Base-by-base conservation (phyloP, 2,797 vertebrate genomes). In the Scyliorhinus canicula region DNA sequence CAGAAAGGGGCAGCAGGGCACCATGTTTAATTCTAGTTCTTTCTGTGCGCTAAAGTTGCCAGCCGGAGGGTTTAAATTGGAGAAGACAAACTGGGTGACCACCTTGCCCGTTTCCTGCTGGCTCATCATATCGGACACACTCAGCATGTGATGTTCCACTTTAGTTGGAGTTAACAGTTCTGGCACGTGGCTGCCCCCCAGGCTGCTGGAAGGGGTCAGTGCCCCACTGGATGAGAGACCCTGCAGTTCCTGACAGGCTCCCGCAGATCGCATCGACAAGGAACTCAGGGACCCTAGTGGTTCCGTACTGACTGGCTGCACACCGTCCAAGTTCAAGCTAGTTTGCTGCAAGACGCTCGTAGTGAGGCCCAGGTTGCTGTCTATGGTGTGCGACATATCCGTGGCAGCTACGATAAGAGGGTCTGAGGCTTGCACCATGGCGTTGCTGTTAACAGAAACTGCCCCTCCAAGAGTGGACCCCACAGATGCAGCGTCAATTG, bases 401-500 rank as follows among this genome's bases (percentile, higher is more conserved):
- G 96, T 96, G 74, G 97, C 96, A 95, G 99, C 97, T 95, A 99
- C 96, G 65, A 99, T 98, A 44, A 99, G 97, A 0, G 99, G 98
- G 96, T 99, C 99, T 8, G 98, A 97, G 0, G 97, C 95, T 95
- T 98, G 98, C 95, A 97, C 97, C 85, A 98, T 95, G 14, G 98
- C 96, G 57, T 96, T 95, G 74, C 90, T 96, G 40, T 90, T 96
- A 24, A 96, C 95, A 0, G 98, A 96, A 12, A 97, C 95, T 95
- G 67, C 96, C 21, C 97, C 97, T 28, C 97, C 97, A 0, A 99
- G 97, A 0, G 98, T 96, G 0, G 98, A 96, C 60, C 98, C 97
- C 52, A 98, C 98, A 0, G 98, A 98, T 63, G 98, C 97, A 0
- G 98, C 98, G 44, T 99, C 99, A 0, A 99, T 98, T 0, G 99